phyloP scores from a whole-genome alignment of 2,888 invertebrate genomes.

The Prosapia bicincta region DNA sequence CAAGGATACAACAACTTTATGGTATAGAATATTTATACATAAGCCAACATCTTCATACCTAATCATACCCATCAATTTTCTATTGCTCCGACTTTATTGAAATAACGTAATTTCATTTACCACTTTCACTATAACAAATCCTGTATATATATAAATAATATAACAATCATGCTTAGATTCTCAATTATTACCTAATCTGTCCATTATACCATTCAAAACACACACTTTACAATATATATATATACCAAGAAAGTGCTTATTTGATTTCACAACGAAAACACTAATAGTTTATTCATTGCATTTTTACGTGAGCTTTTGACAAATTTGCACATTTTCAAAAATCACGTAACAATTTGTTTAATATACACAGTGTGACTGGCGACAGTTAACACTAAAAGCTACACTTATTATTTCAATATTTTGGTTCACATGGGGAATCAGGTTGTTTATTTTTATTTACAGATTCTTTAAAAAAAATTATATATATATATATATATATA shows the following conservation, averaged over 20 bases:
- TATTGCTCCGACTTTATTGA: not conserved
- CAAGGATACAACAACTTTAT: slow-evolving; percentile 18
- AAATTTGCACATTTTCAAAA: not conserved
- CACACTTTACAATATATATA: slow-evolving; percentile 2
- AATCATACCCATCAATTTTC: not conserved
- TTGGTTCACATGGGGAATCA: slow-evolving; percentile 9
- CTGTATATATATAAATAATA: not conserved
- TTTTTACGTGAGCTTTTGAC: not conserved
- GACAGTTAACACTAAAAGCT: slow-evolving; percentile 34
- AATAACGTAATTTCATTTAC: not conserved
- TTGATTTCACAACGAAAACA: not conserved
- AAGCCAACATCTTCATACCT: slow-evolving; percentile 5
- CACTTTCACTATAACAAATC: not conserved
- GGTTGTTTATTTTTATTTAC: slow-evolving; percentile 13
- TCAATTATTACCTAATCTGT: not conserved
- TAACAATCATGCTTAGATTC: not conserved
- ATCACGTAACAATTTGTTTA: not conserved
- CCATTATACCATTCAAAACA: not conserved
- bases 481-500: too few species aligned
- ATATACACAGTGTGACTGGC: not conserved
- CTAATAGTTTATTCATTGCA: not conserved
- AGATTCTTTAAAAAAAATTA: slow-evolving; percentile 6
- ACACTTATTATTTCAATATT: slow-evolving; percentile 26
- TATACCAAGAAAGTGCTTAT: slow-evolving; percentile 2
- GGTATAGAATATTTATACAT: slow-evolving; percentile 10